Percentiles rank a stretch among this genome's conserved stretches.
Conservation (phyloP, 2,113 vertebrate genomes). For the Alethe castanea region DNA sequence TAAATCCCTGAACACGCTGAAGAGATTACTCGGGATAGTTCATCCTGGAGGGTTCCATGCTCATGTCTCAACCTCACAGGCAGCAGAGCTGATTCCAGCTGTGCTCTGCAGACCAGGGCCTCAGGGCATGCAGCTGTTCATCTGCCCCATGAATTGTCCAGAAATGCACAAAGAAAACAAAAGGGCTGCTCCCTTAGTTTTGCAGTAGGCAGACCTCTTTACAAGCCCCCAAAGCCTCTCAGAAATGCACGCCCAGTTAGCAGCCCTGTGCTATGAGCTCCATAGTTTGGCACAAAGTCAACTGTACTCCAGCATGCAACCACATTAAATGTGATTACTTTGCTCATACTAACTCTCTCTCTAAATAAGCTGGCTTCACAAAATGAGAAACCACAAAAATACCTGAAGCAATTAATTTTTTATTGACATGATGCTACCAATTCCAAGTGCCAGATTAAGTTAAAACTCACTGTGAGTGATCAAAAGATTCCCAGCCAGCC, state of each 20-base stretch:
- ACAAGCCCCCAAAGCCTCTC: not conserved
- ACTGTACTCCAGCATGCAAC: not conserved
- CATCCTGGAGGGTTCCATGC: not conserved
- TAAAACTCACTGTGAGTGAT: constrained; percentile 29
- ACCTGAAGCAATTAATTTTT: constrained; percentile 48
- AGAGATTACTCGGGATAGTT: not conserved
- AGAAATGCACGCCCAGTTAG: not conserved
- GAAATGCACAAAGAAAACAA: not conserved
- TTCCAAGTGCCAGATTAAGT: constrained; percentile 30
- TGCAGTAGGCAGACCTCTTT: not conserved
- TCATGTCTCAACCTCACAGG: not conserved
- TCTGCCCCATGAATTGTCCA: not conserved
- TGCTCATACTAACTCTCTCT: not conserved
- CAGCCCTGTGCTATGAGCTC: rapidly evolving
- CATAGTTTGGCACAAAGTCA: not conserved
- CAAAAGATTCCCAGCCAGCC: constrained; percentile 33
- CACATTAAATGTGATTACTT: constrained; percentile 24
- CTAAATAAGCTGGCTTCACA: not conserved
- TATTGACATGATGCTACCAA: constrained; percentile 5
- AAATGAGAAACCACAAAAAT: constrained; percentile 29
- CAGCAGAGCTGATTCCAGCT: not conserved
- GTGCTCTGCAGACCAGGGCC: not conserved
- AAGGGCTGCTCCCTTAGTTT: not conserved
- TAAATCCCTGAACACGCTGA: not conserved
- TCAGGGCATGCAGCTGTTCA: rapidly evolving